Percentiles rank a stretch among this genome's conserved stretches.
phyloP scores from a whole-genome alignment of 2,888 invertebrate species.

The Orthosia incerta region DNA sequence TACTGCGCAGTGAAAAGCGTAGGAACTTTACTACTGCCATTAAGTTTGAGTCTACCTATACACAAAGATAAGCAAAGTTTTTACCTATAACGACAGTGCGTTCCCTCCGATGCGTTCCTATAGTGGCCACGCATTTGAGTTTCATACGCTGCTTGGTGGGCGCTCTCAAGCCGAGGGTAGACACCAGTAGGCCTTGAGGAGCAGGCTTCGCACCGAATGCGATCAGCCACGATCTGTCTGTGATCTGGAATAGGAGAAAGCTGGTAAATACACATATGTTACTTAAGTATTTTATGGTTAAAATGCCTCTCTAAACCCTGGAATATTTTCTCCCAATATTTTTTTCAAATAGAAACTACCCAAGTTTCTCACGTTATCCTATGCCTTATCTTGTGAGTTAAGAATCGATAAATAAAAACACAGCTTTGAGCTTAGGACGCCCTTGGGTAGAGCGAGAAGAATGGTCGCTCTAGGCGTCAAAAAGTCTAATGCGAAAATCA shows the following conservation, averaged over 20 bases:
- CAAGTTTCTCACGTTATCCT: neutral
- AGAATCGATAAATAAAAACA: neutral
- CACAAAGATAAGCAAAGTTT: neutral
- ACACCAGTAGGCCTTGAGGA: slow-evolving; percentile 82
- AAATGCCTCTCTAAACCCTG: too few relatives aligned
- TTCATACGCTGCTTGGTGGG: slow-evolving; percentile 83
- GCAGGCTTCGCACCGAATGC: slow-evolving; percentile 81
- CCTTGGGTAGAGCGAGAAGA: too few relatives aligned
- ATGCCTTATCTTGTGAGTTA: neutral
- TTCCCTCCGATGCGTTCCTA: slow-evolving; percentile 85
- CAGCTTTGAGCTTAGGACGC: too few relatives aligned
- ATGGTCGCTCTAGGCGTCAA: too few relatives aligned
- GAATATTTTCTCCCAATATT: too few relatives aligned
- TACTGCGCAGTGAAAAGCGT: too few relatives aligned
- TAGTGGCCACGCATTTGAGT: slow-evolving; percentile 82
- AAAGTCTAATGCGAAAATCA: too few relatives aligned
- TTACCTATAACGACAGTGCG: slow-evolving; percentile 83
- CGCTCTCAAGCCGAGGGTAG: slow-evolving; percentile 82
- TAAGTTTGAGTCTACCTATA: too few relatives aligned
- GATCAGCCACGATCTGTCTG: slow-evolving; percentile 80
- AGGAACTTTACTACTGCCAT: too few relatives aligned
- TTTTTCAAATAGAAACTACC: neutral
- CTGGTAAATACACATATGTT: neutral
- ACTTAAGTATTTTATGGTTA: neutral
- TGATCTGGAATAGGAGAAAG: slow-evolving; percentile 73